A percentile compares a stretch with the other conserved stretches of the same genome.
Evolutionary conservation across 1,140 invertebrate genomes (phyloP).

Genomic region (Platyscapa corneri): DNA sequence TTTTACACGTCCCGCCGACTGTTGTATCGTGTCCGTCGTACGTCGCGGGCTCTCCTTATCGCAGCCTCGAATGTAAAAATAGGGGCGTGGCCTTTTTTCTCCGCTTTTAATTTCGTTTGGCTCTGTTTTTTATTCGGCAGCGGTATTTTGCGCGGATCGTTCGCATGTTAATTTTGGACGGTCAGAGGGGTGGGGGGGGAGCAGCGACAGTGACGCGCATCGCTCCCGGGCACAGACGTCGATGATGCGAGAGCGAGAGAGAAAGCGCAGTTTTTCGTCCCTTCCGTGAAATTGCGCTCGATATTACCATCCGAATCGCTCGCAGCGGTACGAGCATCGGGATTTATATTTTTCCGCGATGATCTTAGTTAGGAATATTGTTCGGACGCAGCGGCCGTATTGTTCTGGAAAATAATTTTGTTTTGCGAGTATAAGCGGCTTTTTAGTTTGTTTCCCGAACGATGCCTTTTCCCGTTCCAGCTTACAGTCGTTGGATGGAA

Average conservation of each 20-base stretch:
- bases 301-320: constrained; percentile 43
- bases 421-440: neutral
- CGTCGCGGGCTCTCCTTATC: neutral
- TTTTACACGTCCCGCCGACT: neutral
- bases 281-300: constrained; percentile 39
- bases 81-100: neutral
- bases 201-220: constrained; percentile 56
- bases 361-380: constrained; percentile 30
- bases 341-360: constrained; percentile 21
- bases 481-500: neutral
- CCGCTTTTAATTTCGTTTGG: constrained; percentile 44
- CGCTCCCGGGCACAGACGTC: constrained; percentile 66
- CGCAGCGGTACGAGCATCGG: constrained; percentile 10
- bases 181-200: no score
- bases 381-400: constrained; percentile 38
- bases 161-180: constrained; percentile 72
- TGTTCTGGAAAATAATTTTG: constrained; percentile 28
- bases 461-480: neutral
- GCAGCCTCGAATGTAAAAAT: constrained; percentile 27
- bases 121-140: constrained; percentile 23
- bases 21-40: neutral
- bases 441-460: neutral
- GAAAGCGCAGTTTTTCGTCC: constrained; percentile 4
- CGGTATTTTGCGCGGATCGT: constrained; percentile 66
- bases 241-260: constrained; percentile 59